Base-by-base conservation (phyloP, 2,888 invertebrate species). In the Cynaeus angustus region DNA sequence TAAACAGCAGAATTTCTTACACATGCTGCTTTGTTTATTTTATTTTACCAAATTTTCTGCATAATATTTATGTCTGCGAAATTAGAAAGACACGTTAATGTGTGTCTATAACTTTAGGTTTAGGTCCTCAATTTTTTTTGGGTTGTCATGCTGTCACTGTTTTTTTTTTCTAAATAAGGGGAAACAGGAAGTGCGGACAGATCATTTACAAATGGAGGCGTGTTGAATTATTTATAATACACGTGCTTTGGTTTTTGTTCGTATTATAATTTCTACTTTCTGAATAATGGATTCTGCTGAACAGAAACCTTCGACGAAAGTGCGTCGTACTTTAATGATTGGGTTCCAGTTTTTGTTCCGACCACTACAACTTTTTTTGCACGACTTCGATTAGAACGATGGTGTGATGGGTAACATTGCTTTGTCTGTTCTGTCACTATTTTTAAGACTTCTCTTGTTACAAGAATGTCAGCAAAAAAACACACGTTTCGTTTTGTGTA, bases 11-110 rank as follows among this genome's bases (percentile, higher is more conserved):
- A 33, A 33, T 33, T 33, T 2, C 13, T 43, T n/a, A 37, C 16
- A 16, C 13, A 46, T 8, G 14, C 16, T 46, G 46, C n/a, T 46
- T 43, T 43, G 43, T 43, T 43, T 43, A 13, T 43, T 43, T 43
- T 43, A 2, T 13, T 12, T 12, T 12, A 13, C 6, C 10, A 43
- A 43, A 7, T 43, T 9, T 1, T 43, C 43, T 13, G 10, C 43
- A 43, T 43, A 7, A 13, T 43, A 43, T 43, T 43, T 43, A 33
- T n/a, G 33, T 33, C 6, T 33, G 33, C n/a, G 1, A 33, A 33
- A 33, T n/a, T n/a, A 6, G 33, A 21, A 4, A 7, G 33, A 33
- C 21, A 21, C 21, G 4, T 1, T 21, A 21, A 21, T 21, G 1
- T 21, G 4, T 21, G 21, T 21, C 4, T 21, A 21, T 21, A 21